Evolutionary conservation across 1,140 invertebrate genomes (phyloP).

Genomic region (Dinothrombium tinctorium): DNA sequence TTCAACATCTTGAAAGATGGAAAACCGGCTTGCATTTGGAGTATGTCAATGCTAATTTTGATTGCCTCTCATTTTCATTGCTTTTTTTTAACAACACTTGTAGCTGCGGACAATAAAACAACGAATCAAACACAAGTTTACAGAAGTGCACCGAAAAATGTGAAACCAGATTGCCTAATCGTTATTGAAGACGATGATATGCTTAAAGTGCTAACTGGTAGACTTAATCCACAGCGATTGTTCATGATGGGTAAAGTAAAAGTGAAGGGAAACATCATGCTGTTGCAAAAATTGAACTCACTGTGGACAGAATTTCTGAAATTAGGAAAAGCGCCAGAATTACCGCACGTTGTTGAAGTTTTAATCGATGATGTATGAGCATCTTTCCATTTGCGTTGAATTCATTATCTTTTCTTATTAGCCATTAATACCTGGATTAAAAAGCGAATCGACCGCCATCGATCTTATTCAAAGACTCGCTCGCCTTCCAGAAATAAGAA

Average conservation of each 20-base stretch:
- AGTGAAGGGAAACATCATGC: conserved; percentile 73
- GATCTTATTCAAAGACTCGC: conserved; percentile 45
- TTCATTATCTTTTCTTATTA: background rate
- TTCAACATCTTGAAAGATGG: conserved; percentile 61
- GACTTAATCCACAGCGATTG: conserved; percentile 54
- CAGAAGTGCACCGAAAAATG: conserved; percentile 40
- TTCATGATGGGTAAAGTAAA: conserved; percentile 81
- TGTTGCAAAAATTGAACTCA: conserved; percentile 53
- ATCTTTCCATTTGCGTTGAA: background rate
- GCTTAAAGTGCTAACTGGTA: conserved; percentile 35
- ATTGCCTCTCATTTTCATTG: background rate
- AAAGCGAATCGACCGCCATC: conserved; percentile 52
- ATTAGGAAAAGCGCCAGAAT: conserved; percentile 15
- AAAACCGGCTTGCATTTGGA: conserved; percentile 52
- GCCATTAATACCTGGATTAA: conserved; percentile 21
- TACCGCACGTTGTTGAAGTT: conserved; percentile 15
- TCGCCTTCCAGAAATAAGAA: conserved; percentile 40
- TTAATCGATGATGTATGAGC: conserved; percentile 11
- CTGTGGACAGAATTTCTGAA: conserved; percentile 36
- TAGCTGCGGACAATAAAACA: conserved; percentile 19
- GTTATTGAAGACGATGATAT: conserved; percentile 30
- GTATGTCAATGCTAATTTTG: conserved; percentile 30
- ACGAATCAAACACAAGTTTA: conserved; percentile 37
- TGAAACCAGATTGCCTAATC: conserved; percentile 61
- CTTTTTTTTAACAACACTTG: background rate